A percentile compares a stretch with the other conserved stretches of the same genome.
Conservation (phyloP, 2,888 invertebrate species). For the Apamea crenata region DNA sequence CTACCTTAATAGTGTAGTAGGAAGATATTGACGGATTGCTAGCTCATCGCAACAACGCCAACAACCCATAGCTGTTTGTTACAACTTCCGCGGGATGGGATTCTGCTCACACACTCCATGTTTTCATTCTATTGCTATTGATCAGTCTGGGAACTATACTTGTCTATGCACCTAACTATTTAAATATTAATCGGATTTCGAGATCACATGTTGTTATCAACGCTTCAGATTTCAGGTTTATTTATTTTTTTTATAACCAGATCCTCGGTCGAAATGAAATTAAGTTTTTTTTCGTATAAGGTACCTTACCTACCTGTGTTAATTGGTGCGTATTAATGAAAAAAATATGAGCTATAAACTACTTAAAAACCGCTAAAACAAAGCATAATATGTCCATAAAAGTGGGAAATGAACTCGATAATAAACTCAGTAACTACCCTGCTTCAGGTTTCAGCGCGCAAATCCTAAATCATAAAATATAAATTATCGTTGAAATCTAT, state of each 20-base stretch:
- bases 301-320: neutral
- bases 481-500: conserved; percentile 47
- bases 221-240: conserved; percentile 6
- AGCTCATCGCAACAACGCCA: conserved; percentile 27
- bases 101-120: conserved; percentile 33
- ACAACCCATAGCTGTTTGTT: conserved; percentile 41
- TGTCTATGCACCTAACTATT: neutral
- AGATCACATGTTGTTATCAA: conserved; percentile 22
- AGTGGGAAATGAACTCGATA: conserved; percentile 1
- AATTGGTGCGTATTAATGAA: neutral
- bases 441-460: conserved; percentile 14
- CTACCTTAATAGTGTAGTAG: conserved; percentile 13
- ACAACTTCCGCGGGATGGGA: conserved; percentile 32
- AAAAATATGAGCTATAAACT: conserved; percentile 4
- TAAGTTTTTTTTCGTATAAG: neutral
- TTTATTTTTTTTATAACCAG: neutral
- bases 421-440: conserved; percentile 6
- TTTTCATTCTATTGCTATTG: conserved; percentile 51
- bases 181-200: conserved; percentile 31
- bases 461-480: conserved; percentile 30
- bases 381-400: conserved; percentile 10
- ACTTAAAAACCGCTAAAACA: neutral
- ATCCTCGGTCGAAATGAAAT: neutral
- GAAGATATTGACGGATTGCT: conserved; percentile 32
- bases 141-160: conserved; percentile 35